Evolutionary conservation across 2,888 invertebrate species (phyloP).

Genomic region (Trissonchulus latispiculum): DNA sequence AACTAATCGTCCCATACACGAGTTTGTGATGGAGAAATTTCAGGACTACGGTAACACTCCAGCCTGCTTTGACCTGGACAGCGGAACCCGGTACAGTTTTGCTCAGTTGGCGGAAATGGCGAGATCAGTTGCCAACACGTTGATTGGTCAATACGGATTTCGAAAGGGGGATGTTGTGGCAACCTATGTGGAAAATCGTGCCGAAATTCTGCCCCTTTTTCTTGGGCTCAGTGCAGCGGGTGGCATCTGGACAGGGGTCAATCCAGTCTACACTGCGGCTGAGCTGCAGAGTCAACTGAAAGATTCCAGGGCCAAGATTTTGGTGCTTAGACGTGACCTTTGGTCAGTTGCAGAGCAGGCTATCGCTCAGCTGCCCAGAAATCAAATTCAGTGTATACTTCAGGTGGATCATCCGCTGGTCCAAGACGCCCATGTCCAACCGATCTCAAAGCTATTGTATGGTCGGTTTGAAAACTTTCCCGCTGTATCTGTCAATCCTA

Average conservation of each 20-base stretch:
- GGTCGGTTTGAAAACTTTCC: neutral
- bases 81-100: neutral
- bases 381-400: neutral
- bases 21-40: no score
- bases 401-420: neutral
- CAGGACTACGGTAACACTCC: neutral
- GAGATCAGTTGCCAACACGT: neutral
- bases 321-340: neutral
- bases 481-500: neutral
- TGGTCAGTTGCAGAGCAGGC: neutral
- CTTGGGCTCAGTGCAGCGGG: neutral
- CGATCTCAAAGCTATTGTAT: neutral
- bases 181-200: neutral
- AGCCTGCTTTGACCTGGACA: neutral
- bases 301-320: neutral
- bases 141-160: neutral
- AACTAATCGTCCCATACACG: no score
- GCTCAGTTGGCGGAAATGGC: neutral
- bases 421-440: neutral
- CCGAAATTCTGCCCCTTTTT: neutral
- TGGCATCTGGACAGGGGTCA: neutral
- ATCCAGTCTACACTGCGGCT: neutral
- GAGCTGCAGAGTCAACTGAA: neutral
- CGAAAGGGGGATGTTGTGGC: constrained; percentile 1
- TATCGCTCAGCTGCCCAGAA: neutral